These are phyloP conservation scores for Hydroisotoma schaefferi DNA, from an alignment of 2,888 invertebrate genomes.

Conservation along the genomic window DNA sequence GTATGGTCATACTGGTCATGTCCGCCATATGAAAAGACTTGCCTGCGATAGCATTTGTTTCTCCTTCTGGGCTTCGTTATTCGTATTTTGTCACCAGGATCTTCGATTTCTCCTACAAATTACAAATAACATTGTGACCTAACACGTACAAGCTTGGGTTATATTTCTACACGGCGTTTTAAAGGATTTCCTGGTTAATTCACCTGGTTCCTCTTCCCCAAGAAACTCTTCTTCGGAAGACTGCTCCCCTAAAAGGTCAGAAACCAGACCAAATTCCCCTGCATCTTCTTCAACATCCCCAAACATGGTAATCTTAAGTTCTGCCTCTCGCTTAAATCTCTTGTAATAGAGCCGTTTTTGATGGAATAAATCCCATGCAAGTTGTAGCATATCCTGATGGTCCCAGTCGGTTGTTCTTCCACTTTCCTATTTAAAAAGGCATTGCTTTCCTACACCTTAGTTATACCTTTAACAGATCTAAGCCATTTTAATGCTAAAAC, in stretches of 20 bases:
- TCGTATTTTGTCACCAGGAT: not conserved
- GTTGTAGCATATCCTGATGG: slow-evolving; percentile 35
- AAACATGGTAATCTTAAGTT: not conserved
- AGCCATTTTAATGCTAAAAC: not conserved
- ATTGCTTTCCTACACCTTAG: not conserved
- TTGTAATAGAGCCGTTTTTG: slow-evolving; percentile 36
- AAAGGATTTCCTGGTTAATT: not conserved
- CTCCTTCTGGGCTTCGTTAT: slow-evolving; percentile 10
- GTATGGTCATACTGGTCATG: too few species aligned
- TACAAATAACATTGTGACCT: not conserved
- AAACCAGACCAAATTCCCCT: slow-evolving; percentile 12
- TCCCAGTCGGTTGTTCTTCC: slow-evolving; percentile 31
- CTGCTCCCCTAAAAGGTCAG: not conserved
- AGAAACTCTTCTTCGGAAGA: not conserved
- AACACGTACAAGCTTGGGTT: too few species aligned
- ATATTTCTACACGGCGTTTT: not conserved
- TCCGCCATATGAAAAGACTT: slow-evolving; percentile 18
- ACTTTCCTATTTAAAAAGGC: not conserved
- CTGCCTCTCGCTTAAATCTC: not conserved
- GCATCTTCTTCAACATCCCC: slow-evolving; percentile 14
- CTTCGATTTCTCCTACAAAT: slow-evolving; percentile 4
- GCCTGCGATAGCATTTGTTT: slow-evolving; percentile 13
- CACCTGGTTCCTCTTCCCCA: slow-evolving; percentile 5
- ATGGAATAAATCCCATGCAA: slow-evolving; percentile 40
- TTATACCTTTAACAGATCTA: not conserved